phyloP scores from a whole-genome alignment of 2,113 vertebrate genomes.

The Engystomops pustulosus region DNA sequence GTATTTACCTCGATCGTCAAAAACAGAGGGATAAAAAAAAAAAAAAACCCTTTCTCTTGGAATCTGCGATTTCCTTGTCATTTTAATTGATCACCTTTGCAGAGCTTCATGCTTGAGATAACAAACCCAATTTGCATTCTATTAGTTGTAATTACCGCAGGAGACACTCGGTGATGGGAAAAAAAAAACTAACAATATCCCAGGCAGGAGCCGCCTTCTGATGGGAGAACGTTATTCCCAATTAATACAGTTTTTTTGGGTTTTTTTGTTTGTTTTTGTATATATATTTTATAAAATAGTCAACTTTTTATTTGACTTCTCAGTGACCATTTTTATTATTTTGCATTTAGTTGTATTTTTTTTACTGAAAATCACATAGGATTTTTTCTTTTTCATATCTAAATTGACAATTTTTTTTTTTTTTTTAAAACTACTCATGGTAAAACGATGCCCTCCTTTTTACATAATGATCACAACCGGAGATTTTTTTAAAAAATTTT shows the following conservation, averaged over 20 bases:
- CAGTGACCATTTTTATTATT: too few species aligned
- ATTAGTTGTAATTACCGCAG: conserved; percentile 30
- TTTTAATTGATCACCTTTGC: conserved; percentile 22
- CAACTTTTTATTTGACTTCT: too few species aligned
- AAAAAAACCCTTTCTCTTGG: neutral
- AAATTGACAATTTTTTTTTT: too few species aligned
- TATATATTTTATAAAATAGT: too few species aligned
- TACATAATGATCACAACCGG: too few species aligned
- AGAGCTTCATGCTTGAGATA: neutral
- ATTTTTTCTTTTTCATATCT: too few species aligned
- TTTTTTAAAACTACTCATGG: too few species aligned
- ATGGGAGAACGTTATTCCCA: neutral
- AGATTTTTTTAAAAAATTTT: too few species aligned
- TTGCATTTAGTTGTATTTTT: too few species aligned
- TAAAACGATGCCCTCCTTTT: too few species aligned
- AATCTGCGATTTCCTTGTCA: conserved; percentile 3
- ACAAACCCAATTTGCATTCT: neutral
- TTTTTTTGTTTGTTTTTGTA: neutral
- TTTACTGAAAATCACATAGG: too few species aligned
- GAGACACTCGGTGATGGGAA: neutral
- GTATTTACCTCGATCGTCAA: neutral
- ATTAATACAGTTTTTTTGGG: neutral
- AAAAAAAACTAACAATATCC: neutral
- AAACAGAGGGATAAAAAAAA: neutral
- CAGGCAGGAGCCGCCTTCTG: neutral